A percentile compares a stretch with the other conserved stretches of the same genome.
Evolutionary conservation across 30 jellyfish, hydroid and myxozoan species (phyloP).

Genomic region (Cassiopea xamachana): DNA sequence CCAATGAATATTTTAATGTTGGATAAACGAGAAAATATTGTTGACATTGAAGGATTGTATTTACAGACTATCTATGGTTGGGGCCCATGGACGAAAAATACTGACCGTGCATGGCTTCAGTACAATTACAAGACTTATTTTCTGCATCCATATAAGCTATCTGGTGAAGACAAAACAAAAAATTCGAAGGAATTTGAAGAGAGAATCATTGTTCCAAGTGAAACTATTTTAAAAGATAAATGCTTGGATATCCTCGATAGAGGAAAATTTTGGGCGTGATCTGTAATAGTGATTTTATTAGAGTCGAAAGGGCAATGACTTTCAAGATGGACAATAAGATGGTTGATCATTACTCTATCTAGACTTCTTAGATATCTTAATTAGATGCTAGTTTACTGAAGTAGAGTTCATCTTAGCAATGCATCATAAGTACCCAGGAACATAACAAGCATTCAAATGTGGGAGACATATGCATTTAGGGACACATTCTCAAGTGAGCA

Average conservation of each 20-base stretch:
- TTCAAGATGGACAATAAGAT: too few relatives aligned
- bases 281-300: too few relatives aligned
- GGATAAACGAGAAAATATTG: slow-evolving; percentile 22
- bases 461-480: too few relatives aligned
- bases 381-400: too few relatives aligned
- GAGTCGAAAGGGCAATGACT: too few relatives aligned
- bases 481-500: too few relatives aligned
- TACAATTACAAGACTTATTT: slow-evolving; percentile 20
- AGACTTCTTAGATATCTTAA: too few relatives aligned
- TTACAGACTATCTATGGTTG: slow-evolving; percentile 57
- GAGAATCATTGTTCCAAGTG: slow-evolving; percentile 17
- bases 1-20: slow-evolving; percentile 58
- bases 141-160: slow-evolving; percentile 63
- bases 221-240: not conserved
- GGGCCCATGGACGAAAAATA: slow-evolving; percentile 22
- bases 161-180: slow-evolving; percentile 29
- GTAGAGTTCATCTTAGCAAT: too few relatives aligned
- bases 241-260: slow-evolving; percentile 37
- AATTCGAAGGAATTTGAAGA: slow-evolving; percentile 36
- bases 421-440: too few relatives aligned
- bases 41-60: slow-evolving; percentile 50
- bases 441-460: too few relatives aligned
- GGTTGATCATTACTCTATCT: too few relatives aligned
- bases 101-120: slow-evolving; percentile 48
- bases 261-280: not conserved